Conservation (phyloP, 2,797 vertebrate species). For the Botia almorhae region DNA sequence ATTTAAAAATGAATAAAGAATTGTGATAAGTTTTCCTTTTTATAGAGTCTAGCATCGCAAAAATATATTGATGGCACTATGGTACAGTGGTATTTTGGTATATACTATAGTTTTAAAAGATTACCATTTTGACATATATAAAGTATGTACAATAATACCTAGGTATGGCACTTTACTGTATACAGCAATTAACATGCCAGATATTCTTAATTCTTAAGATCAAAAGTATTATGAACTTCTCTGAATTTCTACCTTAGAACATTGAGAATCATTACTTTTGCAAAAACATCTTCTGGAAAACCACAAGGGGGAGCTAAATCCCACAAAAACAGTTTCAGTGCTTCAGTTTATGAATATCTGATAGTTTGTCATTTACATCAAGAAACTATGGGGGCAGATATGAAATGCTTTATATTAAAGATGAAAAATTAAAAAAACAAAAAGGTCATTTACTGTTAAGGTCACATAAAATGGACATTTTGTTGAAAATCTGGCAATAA, state of each 20-base stretch:
- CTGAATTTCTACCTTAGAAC: too few species aligned
- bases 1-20: background rate
- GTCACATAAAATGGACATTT: constrained; percentile 2
- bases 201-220: too few species aligned
- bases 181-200: too few species aligned
- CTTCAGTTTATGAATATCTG: constrained; percentile 15
- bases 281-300: constrained; percentile 4
- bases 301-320: constrained; percentile 76
- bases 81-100: background rate
- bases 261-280: background rate
- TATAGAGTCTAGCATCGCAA: too few species aligned
- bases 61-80: background rate
- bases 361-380: constrained; percentile 41
- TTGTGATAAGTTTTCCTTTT: too few species aligned
- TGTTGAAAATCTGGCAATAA: background rate
- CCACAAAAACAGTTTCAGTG: constrained; percentile 57
- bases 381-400: constrained; percentile 41
- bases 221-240: too few species aligned
- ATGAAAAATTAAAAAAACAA: constrained; percentile 33
- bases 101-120: too few species aligned
- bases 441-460: constrained; percentile 6
- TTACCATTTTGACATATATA: too few species aligned
- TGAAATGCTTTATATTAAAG: constrained; percentile 27
- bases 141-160: too few species aligned
- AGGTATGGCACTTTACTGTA: too few species aligned